A percentile compares a stretch with the other conserved stretches of the same genome.
Evolutionary conservation across 2,888 invertebrate species (phyloP).

Genomic region (Andrena fulva): DNA sequence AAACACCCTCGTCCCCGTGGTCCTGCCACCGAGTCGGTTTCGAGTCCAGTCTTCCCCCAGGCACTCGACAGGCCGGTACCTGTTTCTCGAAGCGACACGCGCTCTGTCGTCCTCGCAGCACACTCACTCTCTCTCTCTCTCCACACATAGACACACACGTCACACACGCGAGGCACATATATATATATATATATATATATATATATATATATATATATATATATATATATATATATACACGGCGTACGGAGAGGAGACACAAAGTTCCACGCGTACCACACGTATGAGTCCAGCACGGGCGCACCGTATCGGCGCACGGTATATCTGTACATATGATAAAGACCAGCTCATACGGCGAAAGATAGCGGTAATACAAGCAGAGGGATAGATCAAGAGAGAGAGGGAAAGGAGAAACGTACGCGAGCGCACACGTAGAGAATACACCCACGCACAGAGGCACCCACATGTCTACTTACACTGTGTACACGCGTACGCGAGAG

Average conservation of each 20-base stretch:
- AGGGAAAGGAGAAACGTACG: conserved; percentile 18
- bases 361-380: neutral
- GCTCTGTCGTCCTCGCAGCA: conserved; percentile 65
- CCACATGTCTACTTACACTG: conserved; percentile 68
- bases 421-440: conserved; percentile 37
- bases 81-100: conserved; percentile 69
- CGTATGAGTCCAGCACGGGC: conserved; percentile 32
- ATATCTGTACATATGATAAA: conserved; percentile 32
- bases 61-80: conserved; percentile 81
- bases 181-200: too few species aligned
- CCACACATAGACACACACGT: neutral
- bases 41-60: conserved; percentile 83
- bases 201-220: neutral
- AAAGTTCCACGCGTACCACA: too few species aligned
- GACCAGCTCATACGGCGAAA: conserved; percentile 14
- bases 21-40: conserved; percentile 73
- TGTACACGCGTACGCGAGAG: conserved; percentile 68
- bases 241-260: too few species aligned
- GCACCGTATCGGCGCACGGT: conserved; percentile 2
- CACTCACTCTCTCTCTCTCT: conserved; percentile 10
- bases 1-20: conserved; percentile 64
- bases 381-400: neutral
- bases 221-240: neutral
- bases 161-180: neutral
- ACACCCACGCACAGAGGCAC: conserved; percentile 49